Evolutionary conservation across 1,140 invertebrate genomes (phyloP).

Genomic region (Eurosta solidaginis): DNA sequence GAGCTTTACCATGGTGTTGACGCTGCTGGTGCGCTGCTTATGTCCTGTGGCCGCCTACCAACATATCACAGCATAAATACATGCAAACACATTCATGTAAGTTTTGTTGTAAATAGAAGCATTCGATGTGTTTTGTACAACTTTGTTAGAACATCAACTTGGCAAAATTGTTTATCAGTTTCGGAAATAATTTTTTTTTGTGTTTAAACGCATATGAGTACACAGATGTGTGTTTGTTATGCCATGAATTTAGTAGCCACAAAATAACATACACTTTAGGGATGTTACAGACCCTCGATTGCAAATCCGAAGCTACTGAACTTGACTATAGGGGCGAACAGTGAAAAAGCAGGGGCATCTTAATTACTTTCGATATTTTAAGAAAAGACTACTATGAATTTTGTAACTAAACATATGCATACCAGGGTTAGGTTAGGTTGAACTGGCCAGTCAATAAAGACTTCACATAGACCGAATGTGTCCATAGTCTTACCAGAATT

Average conservation of each 20-base stretch:
- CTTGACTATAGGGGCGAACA: too few relatives aligned
- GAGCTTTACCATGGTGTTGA: background rate
- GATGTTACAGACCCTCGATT: too few relatives aligned
- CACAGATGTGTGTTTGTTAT: background rate
- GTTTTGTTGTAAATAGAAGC: background rate
- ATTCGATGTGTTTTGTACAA: background rate
- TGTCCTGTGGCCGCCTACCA: background rate
- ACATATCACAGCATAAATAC: too few relatives aligned
- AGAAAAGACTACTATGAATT: too few relatives aligned
- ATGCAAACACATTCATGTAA: background rate
- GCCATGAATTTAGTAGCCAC: background rate
- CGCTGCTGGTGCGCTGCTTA: background rate
- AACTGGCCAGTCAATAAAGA: too few relatives aligned
- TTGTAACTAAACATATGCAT: too few relatives aligned
- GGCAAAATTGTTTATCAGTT: slow-evolving; percentile 21
- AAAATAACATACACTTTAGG: background rate
- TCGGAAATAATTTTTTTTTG: slow-evolving; percentile 7
- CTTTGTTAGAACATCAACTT: background rate
- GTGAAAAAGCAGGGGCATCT: too few relatives aligned
- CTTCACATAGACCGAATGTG: too few relatives aligned
- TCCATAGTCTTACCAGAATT: too few relatives aligned
- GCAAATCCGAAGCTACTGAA: too few relatives aligned
- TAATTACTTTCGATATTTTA: too few relatives aligned
- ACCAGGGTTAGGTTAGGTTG: too few relatives aligned
- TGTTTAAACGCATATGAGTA: background rate